Conservation (phyloP, 2,113 vertebrate genomes). For the Sialia sialis region DNA sequence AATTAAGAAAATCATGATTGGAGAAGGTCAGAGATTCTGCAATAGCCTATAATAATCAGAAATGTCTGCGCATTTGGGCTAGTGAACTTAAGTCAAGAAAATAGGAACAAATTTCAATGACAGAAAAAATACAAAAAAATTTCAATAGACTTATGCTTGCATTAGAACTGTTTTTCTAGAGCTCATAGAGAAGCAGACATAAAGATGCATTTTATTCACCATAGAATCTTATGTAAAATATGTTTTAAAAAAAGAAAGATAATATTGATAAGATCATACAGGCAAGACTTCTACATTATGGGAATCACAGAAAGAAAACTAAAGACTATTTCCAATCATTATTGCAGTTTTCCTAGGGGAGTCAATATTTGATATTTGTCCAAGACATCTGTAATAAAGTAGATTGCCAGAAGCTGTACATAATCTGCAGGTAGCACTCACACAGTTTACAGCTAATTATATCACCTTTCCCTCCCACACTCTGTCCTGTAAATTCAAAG, state of each 20-base stretch:
- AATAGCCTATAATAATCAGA: not conserved
- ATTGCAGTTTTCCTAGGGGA: not conserved
- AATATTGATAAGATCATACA: not conserved
- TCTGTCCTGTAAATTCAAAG: not conserved
- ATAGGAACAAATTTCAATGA: not conserved
- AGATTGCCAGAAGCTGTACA: not conserved
- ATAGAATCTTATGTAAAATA: not conserved
- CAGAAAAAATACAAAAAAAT: not conserved
- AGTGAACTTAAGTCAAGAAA: not conserved
- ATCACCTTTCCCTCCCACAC: not conserved
- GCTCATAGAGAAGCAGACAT: not conserved
- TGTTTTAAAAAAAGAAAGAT: not conserved
- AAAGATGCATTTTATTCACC: not conserved
- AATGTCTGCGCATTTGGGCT: not conserved
- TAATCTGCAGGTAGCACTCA: not conserved
- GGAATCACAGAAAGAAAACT: rapidly evolving
- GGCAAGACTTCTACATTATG: not conserved
- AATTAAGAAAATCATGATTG: not conserved
- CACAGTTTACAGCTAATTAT: not conserved
- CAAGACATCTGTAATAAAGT: not conserved
- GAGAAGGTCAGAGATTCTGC: not conserved
- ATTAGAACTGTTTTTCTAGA: not conserved
- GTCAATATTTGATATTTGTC: not conserved
- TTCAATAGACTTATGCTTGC: not conserved
- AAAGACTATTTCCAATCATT: not conserved